Base-by-base conservation (phyloP, 2,113 vertebrate species). In the Maccullochella peelii region DNA sequence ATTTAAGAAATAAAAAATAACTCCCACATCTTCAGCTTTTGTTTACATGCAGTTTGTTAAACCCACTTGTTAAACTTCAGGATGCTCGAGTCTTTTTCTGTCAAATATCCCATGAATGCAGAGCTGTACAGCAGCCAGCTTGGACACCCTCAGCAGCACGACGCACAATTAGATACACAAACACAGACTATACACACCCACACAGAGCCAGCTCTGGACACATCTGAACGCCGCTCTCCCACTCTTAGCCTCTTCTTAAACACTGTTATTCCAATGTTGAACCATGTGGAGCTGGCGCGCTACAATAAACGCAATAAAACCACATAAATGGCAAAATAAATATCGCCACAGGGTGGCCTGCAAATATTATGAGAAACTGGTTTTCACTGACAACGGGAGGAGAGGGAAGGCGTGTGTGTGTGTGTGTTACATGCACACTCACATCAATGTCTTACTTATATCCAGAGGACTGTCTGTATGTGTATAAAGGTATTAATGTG, bases 311-410 rank as follows among this genome's bases (percentile, higher is more conserved):
- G 72, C 82, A 63, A 80, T 52, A 20, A 79, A 87, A 77, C 85
- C 84, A 33, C 69, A 72, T 63, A 38, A 90, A 91, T 72, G 81
- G 67, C 76, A 44, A 93, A 91, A 93, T 89, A 94, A 92, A 93
- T 87, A 89, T 78, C 74, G 15, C 89, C 84, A 14, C 70, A 86
- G 86, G 91, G 91, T 93, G 93, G 94, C 80, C 90, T 52, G 77
- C 79, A 87, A 88, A 93, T 85, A 73, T 92, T 90, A 84, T 80
- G 54, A 68, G 66, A 50, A 20, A 71, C 73, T 79, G 81, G 84
- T 83, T 86, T 86, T 85, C 62, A 86, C 50, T 84, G 86, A 75
- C 84, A 84, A 79, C 49, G 55, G 62, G 42, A 89, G 70, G 30
- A 57, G 38, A 36, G 25, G 1, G 21, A 25, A 18, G 6, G 21